These are phyloP conservation scores for Mormyrops boulengeri DNA, from an alignment of 2,797 vertebrate genomes.

Conservation along the genomic window DNA sequence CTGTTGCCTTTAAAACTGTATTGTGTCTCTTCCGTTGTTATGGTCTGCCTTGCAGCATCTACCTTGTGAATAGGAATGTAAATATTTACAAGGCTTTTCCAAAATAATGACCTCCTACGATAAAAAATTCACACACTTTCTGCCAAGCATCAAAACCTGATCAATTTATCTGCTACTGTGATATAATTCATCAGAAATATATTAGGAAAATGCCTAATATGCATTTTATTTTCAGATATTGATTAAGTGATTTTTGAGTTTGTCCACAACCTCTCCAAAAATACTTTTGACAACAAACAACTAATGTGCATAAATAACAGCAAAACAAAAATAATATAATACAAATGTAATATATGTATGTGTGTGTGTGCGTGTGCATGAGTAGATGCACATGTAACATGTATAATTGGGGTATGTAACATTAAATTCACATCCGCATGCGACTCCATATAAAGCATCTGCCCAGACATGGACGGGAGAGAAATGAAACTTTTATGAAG, in stretches of 20 bases:
- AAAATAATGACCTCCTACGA: neutral
- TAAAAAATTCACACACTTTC: neutral
- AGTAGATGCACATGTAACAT: neutral
- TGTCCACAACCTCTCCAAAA: neutral
- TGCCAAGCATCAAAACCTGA: neutral
- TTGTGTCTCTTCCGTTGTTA: neutral
- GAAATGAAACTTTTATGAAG: constrained; percentile 1
- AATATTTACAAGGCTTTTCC: constrained; percentile 8
- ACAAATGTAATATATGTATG: neutral
- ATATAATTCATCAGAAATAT: neutral
- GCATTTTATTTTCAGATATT: neutral
- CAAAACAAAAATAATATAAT: neutral
- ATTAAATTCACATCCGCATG: neutral
- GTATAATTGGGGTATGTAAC: neutral
- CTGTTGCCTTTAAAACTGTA: neutral
- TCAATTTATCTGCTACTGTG: neutral
- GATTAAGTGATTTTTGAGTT: neutral
- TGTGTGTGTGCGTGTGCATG: neutral
- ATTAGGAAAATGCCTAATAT: neutral
- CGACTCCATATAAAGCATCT: neutral
- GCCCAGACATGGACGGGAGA: neutral
- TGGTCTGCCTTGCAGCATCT: neutral
- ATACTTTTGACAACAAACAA: neutral
- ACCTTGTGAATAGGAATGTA: neutral
- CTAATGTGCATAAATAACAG: neutral